Evolutionary conservation across 1,140 invertebrate genomes (phyloP).

Genomic region (Sycophila sp.): DNA sequence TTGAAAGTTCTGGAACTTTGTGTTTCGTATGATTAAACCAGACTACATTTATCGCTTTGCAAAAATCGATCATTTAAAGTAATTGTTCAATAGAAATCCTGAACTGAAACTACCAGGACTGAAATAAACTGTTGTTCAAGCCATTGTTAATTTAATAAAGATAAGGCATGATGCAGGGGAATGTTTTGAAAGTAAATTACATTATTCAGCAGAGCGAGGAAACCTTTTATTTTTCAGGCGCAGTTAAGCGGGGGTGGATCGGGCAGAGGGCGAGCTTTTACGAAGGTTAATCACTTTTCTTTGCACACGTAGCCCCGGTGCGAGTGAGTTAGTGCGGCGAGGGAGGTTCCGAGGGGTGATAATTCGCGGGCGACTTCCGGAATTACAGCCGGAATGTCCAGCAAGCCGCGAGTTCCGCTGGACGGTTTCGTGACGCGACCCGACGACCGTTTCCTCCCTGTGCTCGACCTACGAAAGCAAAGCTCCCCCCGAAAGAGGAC

Average conservation of each 20-base stretch:
- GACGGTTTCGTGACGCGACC: background rate
- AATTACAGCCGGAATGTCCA: slow-evolving; percentile 13
- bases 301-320: background rate
- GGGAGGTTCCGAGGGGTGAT: background rate
- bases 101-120: too few species aligned
- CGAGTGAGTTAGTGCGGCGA: background rate
- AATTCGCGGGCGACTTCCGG: background rate
- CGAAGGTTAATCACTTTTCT: slow-evolving; percentile 15
- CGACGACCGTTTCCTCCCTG: background rate
- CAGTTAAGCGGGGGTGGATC: too few species aligned
- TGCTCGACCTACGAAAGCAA: too few species aligned
- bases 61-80: too few species aligned
- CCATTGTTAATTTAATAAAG: too few species aligned
- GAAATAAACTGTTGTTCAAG: too few species aligned
- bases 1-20: slow-evolving; percentile 8
- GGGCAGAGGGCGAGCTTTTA: too few species aligned
- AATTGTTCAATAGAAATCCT: too few species aligned
- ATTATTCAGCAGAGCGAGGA: too few species aligned
- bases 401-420: background rate
- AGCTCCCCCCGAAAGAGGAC: background rate
- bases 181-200: too few species aligned
- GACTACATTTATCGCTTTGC: background rate
- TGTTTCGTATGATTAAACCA: slow-evolving; percentile 14
- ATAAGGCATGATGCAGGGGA: too few species aligned
- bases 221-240: background rate